These are phyloP conservation scores for Akabosia matsudoensis DNA, from an alignment of 1,140 invertebrate species.

Conservation along the genomic window DNA sequence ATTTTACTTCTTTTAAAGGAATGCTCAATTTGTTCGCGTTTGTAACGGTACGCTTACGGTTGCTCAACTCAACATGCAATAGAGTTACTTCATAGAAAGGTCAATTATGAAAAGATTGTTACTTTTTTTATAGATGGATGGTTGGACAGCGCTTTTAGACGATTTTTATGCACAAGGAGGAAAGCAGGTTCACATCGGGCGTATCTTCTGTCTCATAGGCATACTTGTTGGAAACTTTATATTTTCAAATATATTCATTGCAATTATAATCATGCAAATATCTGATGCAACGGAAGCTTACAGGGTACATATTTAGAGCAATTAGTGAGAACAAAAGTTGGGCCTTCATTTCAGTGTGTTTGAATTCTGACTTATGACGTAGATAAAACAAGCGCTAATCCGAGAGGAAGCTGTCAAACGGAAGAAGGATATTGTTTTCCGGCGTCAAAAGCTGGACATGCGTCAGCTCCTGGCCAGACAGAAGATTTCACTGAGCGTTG, in stretches of 20 bases:
- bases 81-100: background rate
- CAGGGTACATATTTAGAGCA: background rate
- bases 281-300: constrained; percentile 49
- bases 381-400: constrained; percentile 28
- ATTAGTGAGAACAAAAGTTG: background rate
- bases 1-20: constrained; percentile 3
- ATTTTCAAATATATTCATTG: constrained; percentile 50
- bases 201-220: constrained; percentile 34
- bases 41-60: constrained; percentile 18
- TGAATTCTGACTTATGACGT: background rate
- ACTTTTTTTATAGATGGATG: background rate
- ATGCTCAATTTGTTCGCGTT: constrained; percentile 39
- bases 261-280: constrained; percentile 50
- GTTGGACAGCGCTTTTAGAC: constrained; percentile 26
- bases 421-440: constrained; percentile 42
- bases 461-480: constrained; percentile 37
- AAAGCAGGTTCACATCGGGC: background rate
- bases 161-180: background rate
- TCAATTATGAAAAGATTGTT: background rate
- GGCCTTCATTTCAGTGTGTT: background rate
- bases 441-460: constrained; percentile 42
- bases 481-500: constrained; percentile 27
- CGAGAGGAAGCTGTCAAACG: constrained; percentile 17
- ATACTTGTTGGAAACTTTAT: constrained; percentile 50
- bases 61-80: background rate